Percentiles rank a stretch among this genome's conserved stretches.
Conservation (phyloP, 1,140 invertebrate genomes). For the Formica selysi region DNA sequence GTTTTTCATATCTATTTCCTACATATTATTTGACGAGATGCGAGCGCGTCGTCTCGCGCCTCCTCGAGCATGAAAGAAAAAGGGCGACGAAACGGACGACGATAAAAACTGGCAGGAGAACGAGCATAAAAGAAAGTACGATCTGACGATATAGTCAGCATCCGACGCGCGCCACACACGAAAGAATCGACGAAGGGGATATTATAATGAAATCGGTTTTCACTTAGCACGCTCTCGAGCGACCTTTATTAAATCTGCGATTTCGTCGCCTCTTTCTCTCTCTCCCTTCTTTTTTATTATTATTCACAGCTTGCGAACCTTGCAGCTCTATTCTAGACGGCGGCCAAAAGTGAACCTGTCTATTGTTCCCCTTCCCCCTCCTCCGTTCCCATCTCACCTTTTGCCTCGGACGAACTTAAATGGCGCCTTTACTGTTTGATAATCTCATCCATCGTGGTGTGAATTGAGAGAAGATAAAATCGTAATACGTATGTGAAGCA, state of each 20-base stretch:
- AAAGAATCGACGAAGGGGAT: slow-evolving; percentile 68
- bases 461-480: slow-evolving; percentile 54
- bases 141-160: slow-evolving; percentile 71
- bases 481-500: slow-evolving; percentile 36
- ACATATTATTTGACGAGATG: neutral
- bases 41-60: neutral
- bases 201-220: slow-evolving; percentile 84
- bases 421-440: slow-evolving; percentile 26
- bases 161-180: slow-evolving; percentile 38
- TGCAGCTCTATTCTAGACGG: slow-evolving; percentile 39
- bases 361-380: neutral
- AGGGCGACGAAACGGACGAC: neutral
- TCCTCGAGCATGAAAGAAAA: neutral
- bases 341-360: slow-evolving; percentile 39
- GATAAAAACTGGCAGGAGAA: neutral
- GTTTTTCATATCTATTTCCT: too few species aligned
- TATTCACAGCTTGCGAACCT: slow-evolving; percentile 48
- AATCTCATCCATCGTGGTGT: slow-evolving; percentile 23
- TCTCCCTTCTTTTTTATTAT: slow-evolving; percentile 57
- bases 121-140: neutral
- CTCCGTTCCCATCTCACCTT: slow-evolving; percentile 1
- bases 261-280: slow-evolving; percentile 69
- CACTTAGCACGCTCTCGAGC: slow-evolving; percentile 80
- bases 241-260: slow-evolving; percentile 83
- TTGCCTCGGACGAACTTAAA: slow-evolving; percentile 31